Base-by-base conservation (phyloP, 2,113 vertebrate genomes). In the Centropristis striata region DNA sequence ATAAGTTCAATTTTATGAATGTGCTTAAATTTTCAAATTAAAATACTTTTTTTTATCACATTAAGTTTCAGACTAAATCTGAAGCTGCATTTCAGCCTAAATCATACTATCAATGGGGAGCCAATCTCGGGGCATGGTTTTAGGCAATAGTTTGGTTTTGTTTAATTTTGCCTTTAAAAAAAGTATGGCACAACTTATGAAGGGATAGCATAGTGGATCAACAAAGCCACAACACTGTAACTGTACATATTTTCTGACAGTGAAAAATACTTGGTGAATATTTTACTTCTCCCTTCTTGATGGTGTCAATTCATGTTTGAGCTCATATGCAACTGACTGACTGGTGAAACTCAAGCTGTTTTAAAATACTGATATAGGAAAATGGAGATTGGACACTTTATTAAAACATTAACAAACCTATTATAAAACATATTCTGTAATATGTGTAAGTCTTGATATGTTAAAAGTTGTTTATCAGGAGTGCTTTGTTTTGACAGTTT, bases 401-500 rank as follows among this genome's bases (percentile, higher is more conserved):
- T 85, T 88, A 90, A 90, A 88, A 90, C 80, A 84, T 89, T 80
- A 51, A 71, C 59, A 73, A 71, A 78, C 66, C 13, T 27, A 55
- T 54, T 50, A 42, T 57, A 66, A 32, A 83, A 44, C 71, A 79
- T 57, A 54, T 77, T 65, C 70, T 82, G 59, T 42, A 68, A 18
- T 13, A 14, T 84, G 68, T 86, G 57, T 88, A 55, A 10, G 25
- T 84, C 27, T 78, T 82, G 54, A 85, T 72, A 86, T 85, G 71
- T 64, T 60, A 27, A 53, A 70, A n/a, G 16, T 57, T 55, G 68
- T 72, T 66, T 28, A 74, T 72, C 53, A 81, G 83, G 92, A 91
- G 87, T 93, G 91, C 86, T 91, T 89, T 81, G 49, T 63, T 87
- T 85, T 72, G 53, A 81, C 71, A 81, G 65, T 89, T 86, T 86